These are phyloP conservation scores for Zapornia atra DNA, from an alignment of 2,113 vertebrate species.

Conservation along the genomic window DNA sequence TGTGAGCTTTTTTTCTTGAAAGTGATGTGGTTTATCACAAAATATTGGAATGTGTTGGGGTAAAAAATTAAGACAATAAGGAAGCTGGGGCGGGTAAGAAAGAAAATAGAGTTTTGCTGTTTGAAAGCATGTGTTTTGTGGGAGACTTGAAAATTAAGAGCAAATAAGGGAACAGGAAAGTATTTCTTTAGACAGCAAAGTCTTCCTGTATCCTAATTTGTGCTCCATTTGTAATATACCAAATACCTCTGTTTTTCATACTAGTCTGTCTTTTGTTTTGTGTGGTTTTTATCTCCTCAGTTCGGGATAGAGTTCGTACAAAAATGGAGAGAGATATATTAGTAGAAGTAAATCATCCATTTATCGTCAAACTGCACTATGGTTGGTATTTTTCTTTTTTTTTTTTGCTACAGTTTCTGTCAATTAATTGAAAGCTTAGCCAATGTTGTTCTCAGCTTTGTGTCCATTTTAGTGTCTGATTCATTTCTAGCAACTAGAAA, in stretches of 20 bases:
- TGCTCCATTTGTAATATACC: neutral
- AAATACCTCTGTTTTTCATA: neutral
- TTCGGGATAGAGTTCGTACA: slow-evolving; percentile 95
- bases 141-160: neutral
- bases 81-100: neutral
- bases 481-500: neutral
- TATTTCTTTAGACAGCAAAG: neutral
- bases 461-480: neutral
- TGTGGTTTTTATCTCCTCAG: slow-evolving; percentile 62
- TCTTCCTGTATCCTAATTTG: neutral
- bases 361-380: slow-evolving; percentile 99
- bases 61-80: neutral
- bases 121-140: neutral
- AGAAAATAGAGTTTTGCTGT: neutral
- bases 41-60: neutral
- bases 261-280: neutral
- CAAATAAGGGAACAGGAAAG: neutral
- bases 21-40: neutral
- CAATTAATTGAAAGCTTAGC: neutral
- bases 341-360: slow-evolving; percentile 97
- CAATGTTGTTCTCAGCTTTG: neutral
- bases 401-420: neutral
- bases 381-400: slow-evolving; percentile 78
- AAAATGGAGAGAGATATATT: slow-evolving; percentile 99
- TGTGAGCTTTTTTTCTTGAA: neutral